phyloP scores from a whole-genome alignment of 2,113 vertebrate genomes.

The Oenanthe oenanthe region DNA sequence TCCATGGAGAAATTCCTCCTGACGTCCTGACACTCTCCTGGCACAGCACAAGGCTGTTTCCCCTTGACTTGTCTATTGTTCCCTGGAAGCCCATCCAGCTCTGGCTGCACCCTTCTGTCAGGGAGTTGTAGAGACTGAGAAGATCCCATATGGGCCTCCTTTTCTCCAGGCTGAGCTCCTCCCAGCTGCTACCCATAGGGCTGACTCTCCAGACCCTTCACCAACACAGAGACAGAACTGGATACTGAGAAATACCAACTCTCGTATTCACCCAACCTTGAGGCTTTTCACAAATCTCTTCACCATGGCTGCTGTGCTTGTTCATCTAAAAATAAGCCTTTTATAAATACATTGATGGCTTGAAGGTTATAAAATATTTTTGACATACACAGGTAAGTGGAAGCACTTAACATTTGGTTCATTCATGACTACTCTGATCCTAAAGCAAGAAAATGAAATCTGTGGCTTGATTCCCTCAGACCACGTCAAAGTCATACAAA shows the following conservation, averaged over 20 bases:
- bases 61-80: not conserved
- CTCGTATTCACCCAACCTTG: not conserved
- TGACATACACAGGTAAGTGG: not conserved
- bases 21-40: not conserved
- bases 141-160: not conserved
- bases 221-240: not conserved
- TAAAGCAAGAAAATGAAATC: not conserved
- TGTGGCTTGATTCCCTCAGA: not conserved
- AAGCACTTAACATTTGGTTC: not conserved
- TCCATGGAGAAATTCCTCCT: not conserved
- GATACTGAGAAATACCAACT: not conserved
- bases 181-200: not conserved
- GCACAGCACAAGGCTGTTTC: not conserved
- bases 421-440: not conserved
- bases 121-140: not conserved
- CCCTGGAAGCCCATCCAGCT: not conserved
- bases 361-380: not conserved
- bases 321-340: not conserved
- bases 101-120: not conserved
- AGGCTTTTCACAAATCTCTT: not conserved
- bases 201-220: not conserved
- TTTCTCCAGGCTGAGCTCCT: not conserved
- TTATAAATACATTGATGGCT: not conserved
- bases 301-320: not conserved
- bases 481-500: not conserved